phyloP scores from a whole-genome alignment of 2,113 vertebrate species.

The Eretmochelys imbricata region DNA sequence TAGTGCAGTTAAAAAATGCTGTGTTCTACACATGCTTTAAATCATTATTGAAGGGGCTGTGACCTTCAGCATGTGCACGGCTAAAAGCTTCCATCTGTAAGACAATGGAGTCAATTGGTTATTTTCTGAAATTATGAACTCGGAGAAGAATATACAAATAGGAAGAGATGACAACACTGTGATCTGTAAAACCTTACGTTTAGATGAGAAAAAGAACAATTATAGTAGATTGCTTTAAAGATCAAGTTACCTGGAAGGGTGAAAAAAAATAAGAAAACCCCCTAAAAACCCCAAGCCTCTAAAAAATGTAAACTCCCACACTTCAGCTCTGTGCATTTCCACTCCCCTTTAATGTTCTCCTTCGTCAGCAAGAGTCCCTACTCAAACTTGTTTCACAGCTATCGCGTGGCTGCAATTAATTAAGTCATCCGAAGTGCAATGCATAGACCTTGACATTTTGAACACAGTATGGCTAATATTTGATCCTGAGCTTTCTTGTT shows the following conservation, averaged over 20 bases:
- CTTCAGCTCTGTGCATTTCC: neutral
- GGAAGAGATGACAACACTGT: neutral
- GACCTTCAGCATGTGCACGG: neutral
- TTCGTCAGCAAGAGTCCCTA: neutral
- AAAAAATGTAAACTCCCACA: neutral
- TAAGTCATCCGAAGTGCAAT: neutral
- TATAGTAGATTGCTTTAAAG: neutral
- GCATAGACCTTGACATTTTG: neutral
- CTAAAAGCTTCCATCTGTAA: slow-evolving; percentile 1
- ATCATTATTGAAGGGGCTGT: neutral
- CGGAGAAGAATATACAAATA: neutral
- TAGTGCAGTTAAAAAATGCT: neutral
- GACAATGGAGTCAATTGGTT: neutral
- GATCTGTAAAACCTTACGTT: neutral
- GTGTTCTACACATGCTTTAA: neutral
- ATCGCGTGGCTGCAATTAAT: neutral
- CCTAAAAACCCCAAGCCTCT: neutral
- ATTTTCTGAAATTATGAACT: slow-evolving; percentile 24
- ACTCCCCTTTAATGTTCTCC: rapidly evolving
- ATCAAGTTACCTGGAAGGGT: neutral
- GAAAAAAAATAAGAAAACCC: neutral
- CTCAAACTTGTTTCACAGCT: neutral
- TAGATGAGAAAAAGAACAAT: slow-evolving; percentile 13
- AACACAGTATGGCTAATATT: neutral
- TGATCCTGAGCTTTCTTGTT: neutral